Conservation (phyloP, 2,113 vertebrate species). For the Leucoraja erinaceus region DNA sequence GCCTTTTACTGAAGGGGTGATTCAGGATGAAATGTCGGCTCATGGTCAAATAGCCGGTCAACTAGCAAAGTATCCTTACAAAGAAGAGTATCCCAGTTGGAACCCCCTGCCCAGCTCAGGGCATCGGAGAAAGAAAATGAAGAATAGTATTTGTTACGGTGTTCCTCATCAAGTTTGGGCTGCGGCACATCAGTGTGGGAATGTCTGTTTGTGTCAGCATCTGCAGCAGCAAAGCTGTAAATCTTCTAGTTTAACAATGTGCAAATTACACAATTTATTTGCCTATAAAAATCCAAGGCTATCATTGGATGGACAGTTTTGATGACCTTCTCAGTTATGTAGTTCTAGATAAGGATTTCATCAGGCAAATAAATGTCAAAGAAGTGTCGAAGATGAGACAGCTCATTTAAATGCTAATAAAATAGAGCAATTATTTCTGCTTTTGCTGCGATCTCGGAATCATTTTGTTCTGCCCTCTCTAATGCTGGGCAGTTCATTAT, state of each 20-base stretch:
- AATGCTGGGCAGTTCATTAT: neutral
- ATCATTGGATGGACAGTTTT: neutral
- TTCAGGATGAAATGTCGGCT: neutral
- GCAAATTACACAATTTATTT: slow-evolving; percentile 29
- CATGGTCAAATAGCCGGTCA: neutral
- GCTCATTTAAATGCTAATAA: slow-evolving; percentile 31
- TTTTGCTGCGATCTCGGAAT: neutral
- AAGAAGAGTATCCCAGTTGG: neutral
- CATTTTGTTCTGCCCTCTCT: neutral
- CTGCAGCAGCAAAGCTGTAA: neutral
- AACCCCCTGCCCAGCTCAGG: too few relatives aligned
- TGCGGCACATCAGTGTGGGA: neutral
- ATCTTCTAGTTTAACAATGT: neutral
- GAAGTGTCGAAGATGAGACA: slow-evolving; percentile 6
- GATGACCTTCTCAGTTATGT: slow-evolving; percentile 11
- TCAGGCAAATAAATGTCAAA: slow-evolving; percentile 30
- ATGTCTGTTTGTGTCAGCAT: neutral
- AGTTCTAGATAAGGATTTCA: neutral
- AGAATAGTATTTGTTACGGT: neutral
- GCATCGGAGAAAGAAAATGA: neutral
- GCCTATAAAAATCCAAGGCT: slow-evolving; percentile 7
- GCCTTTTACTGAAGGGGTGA: neutral
- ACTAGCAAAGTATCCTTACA: neutral
- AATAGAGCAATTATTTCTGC: neutral
- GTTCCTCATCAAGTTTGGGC: neutral